These are phyloP conservation scores for Chaetoderma sp. DNA, from an alignment of 2,888 invertebrate species.

Conservation along the genomic window DNA sequence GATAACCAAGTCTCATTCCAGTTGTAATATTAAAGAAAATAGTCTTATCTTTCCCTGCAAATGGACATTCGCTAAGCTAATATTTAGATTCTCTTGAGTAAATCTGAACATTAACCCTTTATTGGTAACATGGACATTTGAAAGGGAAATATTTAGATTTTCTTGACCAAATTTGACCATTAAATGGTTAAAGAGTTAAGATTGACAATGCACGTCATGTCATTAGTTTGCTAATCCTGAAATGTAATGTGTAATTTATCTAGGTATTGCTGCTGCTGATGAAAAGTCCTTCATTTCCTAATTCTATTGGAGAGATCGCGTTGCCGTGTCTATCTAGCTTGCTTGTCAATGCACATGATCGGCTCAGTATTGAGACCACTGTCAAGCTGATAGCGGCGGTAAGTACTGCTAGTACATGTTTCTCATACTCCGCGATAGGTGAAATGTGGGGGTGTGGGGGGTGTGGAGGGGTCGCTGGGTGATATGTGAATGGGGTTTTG, in stretches of 20 bases:
- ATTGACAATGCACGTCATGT: not conserved
- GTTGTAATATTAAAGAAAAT: too few species aligned
- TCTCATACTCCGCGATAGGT: not conserved
- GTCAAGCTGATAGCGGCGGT: conserved; percentile 46
- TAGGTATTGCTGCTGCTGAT: conserved; percentile 44
- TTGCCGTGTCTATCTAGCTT: conserved; percentile 41
- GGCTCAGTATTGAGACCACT: conserved; percentile 41
- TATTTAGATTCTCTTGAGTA: too few species aligned
- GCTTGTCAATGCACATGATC: conserved; percentile 37
- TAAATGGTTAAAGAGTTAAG: too few species aligned
- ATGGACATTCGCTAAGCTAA: too few species aligned
- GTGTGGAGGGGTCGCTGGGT: not conserved
- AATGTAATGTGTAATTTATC: too few species aligned
- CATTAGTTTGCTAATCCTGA: too few species aligned
- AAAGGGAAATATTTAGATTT: too few species aligned
- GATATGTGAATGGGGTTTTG: too few species aligned
- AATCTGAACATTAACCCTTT: not conserved
- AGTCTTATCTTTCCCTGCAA: too few species aligned
- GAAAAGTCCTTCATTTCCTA: conserved; percentile 31
- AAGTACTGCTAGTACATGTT: not conserved
- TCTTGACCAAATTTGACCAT: too few species aligned
- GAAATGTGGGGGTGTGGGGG: not conserved
- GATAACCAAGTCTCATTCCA: too few species aligned
- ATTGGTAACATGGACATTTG: not conserved
- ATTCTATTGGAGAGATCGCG: conserved; percentile 34